phyloP scores from a whole-genome alignment of 2,797 vertebrate species.

The Danio aesculapii region DNA sequence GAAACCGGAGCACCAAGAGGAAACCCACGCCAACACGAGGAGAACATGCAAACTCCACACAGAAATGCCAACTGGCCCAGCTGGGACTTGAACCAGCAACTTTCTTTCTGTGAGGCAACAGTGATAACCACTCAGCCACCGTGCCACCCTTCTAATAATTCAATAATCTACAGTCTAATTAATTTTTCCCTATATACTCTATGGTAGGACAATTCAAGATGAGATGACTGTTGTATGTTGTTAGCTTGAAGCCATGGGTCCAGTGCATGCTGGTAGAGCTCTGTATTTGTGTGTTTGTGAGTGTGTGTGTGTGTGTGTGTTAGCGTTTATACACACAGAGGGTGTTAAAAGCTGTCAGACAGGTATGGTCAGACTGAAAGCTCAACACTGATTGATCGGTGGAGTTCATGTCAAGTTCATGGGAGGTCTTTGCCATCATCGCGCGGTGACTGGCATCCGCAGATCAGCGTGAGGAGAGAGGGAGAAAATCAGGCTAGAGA shows the following conservation, averaged over 20 bases:
- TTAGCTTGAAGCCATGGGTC: not conserved
- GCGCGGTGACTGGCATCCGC: constrained; percentile 80
- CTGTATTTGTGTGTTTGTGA: constrained; percentile 24
- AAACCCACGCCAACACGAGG: no score
- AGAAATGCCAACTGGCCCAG: no score
- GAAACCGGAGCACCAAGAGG: no score
- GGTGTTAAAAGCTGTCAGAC: constrained; percentile 78
- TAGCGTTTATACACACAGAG: constrained; percentile 59
- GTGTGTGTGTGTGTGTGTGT: constrained; percentile 50
- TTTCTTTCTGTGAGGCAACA: no score
- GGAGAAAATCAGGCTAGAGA: constrained; percentile 4
- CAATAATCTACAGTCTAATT: no score
- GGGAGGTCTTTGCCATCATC: constrained; percentile 78
- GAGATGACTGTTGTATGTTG: not conserved
- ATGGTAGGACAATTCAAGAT: not conserved
- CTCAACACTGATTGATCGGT: constrained; percentile 79
- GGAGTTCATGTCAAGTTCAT: constrained; percentile 81
- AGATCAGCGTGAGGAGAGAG: constrained; percentile 52
- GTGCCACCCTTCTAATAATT: no score
- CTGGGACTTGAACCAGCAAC: no score
- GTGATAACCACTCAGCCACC: no score
- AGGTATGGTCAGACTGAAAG: constrained; percentile 75
- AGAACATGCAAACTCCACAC: no score
- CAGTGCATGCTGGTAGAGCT: not conserved
- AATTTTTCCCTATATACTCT: no score